Evolutionary conservation across 2,113 vertebrate species (phyloP), one percentile per base, ranked within the genome.

Genomic region (Hypocryptadius cinnamomeus): DNA sequence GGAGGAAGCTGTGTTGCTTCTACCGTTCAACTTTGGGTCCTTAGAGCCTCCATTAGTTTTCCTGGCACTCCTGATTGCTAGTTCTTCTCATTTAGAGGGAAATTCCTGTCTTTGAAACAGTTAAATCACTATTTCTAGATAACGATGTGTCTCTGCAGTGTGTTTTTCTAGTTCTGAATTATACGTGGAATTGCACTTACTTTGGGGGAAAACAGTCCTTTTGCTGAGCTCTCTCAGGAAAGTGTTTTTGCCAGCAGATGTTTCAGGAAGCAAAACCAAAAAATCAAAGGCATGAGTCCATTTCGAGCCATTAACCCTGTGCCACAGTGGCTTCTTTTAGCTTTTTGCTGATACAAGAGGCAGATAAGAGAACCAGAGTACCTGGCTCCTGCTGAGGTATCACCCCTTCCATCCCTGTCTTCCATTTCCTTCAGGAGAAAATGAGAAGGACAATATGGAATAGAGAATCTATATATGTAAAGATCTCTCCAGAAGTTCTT

Each of bases 271-370:
- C 69, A 84, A 92, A 86, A 73, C 44, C 83, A 69, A 77, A 81
- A 93, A 89, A 93, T 86, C 57, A 87, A 96, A 96, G 77, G 40
- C 88, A 60, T 37, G 44, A 39, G 51, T 71, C 85, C 83, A 51
- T 89, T 89, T 91, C 18, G 19, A 83, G 68, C 56, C 89, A 86
- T 95, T 93, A 83, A 25, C 37, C 39, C 65, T 87, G 25, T 85
- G 53, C 69, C 90, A 60, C 19, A 45, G 2, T 2, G 23, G 31
- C 30, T 86, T 86, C 37, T 88, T 90, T 92, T 48, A 60, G 88
- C 65, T 84, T 92, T 90, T 64, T 80, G 40, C 83, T 77, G 22
- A 20, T 88, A 17, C 74, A 89, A 87, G 63, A 92, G 30, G 15
- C 47, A 78, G 83, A 56, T 35, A 54, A 70, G 47, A 80, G 84